Conservation (phyloP, 2,888 invertebrate species). For the Drosophila rellima region DNA sequence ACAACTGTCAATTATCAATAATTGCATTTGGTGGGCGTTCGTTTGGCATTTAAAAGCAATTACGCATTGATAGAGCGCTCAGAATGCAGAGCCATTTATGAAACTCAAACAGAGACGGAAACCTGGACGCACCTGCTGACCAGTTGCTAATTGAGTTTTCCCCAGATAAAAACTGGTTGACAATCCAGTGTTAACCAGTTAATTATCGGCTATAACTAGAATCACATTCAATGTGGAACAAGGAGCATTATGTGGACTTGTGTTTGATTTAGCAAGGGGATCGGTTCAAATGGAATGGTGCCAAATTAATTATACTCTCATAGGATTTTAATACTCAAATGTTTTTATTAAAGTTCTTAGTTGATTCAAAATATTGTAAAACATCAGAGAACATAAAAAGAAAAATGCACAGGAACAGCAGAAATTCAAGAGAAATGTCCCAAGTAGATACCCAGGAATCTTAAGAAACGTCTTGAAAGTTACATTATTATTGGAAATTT, state of each 20-base stretch:
- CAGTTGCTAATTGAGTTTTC: slow-evolving; percentile 32
- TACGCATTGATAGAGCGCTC: slow-evolving; percentile 54
- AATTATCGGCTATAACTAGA: not conserved
- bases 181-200: slow-evolving; percentile 11
- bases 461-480: no score
- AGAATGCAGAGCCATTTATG: slow-evolving; percentile 17
- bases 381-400: no score
- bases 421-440: no score
- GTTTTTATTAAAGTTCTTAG: no score
- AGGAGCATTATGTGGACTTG: slow-evolving; percentile 5
- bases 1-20: slow-evolving; percentile 54
- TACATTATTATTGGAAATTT: no score
- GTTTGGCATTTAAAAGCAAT: slow-evolving; percentile 61
- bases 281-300: not conserved
- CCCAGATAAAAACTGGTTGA: slow-evolving; percentile 14
- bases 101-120: slow-evolving; percentile 1
- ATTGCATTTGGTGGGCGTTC: slow-evolving; percentile 52
- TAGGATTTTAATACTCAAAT: no score
- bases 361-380: no score
- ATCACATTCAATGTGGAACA: not conserved
- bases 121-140: slow-evolving; percentile 40
- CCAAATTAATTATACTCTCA: no score
- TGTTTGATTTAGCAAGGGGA: not conserved
- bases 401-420: no score
- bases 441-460: no score